phyloP scores from a whole-genome alignment of 2,113 vertebrate genomes.

The Sphyrna mokarran region DNA sequence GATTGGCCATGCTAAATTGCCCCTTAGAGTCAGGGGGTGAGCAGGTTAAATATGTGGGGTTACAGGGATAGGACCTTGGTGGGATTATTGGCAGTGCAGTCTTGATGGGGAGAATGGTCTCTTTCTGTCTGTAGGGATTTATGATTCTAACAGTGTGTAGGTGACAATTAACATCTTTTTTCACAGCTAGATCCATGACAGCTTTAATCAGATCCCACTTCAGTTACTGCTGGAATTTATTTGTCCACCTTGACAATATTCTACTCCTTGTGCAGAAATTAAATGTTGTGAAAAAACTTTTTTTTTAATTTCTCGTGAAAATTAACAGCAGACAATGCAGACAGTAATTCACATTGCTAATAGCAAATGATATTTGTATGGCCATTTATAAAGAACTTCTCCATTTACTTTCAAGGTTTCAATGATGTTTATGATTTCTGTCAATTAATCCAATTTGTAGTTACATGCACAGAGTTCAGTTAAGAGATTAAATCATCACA shows the following conservation, averaged over 20 bases:
- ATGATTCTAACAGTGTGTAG: neutral
- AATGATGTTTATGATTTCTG: neutral
- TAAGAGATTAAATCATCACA: neutral
- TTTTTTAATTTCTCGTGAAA: neutral
- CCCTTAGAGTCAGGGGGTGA: too few species aligned
- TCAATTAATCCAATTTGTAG: neutral
- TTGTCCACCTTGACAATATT: neutral
- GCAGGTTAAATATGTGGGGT: too few species aligned
- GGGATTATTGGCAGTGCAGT: too few species aligned
- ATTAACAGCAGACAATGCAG: neutral
- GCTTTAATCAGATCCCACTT: neutral
- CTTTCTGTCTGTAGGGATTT: too few species aligned
- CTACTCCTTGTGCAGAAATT: neutral
- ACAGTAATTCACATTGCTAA: neutral
- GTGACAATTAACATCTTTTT: neutral
- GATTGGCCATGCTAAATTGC: too few species aligned
- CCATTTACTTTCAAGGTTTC: neutral
- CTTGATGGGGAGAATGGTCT: too few species aligned
- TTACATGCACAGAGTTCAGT: neutral
- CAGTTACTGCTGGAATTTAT: neutral
- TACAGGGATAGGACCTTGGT: too few species aligned
- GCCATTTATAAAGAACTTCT: neutral
- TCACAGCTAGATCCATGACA: too few species aligned
- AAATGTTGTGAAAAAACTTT: neutral
- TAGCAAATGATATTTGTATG: neutral